Conservation (phyloP, 2,113 vertebrate species). For the Sapayoa aenigma region DNA sequence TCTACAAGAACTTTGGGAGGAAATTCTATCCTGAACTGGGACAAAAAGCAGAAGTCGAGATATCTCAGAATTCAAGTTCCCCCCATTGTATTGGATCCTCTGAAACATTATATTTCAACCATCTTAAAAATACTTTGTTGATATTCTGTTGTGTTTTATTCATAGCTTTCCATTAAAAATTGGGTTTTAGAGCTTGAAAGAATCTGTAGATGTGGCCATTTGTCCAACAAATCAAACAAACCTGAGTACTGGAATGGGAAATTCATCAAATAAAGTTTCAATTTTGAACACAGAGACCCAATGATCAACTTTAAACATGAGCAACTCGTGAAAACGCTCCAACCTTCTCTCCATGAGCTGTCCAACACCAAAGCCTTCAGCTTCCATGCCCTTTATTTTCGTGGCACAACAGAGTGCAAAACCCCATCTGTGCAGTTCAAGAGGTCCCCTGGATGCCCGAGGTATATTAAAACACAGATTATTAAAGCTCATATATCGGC, state of each 20-base stretch:
- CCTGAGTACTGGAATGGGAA: neutral
- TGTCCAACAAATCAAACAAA: neutral
- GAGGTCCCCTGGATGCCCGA: neutral
- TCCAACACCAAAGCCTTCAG: neutral
- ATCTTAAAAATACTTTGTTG: neutral
- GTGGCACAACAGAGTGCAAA: neutral
- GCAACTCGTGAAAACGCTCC: neutral
- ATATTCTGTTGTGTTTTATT: neutral
- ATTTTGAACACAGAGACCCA: neutral
- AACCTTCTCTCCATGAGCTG: neutral
- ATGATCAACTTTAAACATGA: neutral
- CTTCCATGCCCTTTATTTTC: neutral
- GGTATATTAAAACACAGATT: neutral
- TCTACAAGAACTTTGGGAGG: neutral
- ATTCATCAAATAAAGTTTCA: neutral
- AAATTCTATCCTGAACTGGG: neutral
- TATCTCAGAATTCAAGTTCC: neutral
- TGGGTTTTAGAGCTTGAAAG: neutral
- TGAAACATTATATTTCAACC: neutral
- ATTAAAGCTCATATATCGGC: neutral
- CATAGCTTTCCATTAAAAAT: neutral
- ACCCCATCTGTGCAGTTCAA: neutral
- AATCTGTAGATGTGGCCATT: neutral
- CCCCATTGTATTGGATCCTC: neutral
- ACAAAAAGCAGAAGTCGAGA: neutral